Conservation (phyloP, 2,113 vertebrate genomes). For the Antechinus stuartii region DNA sequence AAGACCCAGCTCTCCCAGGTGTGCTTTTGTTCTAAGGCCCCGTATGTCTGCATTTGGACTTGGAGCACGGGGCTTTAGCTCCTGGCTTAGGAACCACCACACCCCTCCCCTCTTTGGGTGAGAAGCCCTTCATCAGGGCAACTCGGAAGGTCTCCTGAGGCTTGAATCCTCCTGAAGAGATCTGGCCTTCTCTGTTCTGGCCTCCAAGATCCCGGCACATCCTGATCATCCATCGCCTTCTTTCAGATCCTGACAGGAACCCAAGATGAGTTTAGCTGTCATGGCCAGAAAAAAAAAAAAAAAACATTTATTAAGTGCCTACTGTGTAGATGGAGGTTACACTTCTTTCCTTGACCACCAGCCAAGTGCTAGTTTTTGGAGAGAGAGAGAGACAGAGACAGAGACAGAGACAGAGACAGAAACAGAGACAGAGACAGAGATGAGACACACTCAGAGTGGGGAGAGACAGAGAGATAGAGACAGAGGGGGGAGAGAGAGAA, state of each 20-base stretch:
- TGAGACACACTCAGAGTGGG: no score
- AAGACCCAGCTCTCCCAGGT: background rate
- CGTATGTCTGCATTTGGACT: no score
- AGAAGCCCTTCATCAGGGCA: fast-evolving
- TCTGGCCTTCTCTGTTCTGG: no score
- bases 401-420: no score
- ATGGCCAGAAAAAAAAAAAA: background rate
- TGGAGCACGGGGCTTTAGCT: no score
- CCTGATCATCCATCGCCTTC: background rate
- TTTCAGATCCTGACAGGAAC: background rate
- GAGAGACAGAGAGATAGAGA: background rate
- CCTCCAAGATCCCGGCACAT: no score
- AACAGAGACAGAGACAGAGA: no score
- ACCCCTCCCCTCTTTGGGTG: no score
- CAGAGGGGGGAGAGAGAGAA: no score
- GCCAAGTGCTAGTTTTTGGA: background rate
- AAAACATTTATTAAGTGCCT: background rate
- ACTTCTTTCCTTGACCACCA: background rate
- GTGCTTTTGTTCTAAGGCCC: no score
- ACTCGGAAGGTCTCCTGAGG: background rate
- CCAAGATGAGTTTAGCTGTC: background rate
- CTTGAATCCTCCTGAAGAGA: no score
- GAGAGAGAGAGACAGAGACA: background rate
- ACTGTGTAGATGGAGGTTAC: background rate
- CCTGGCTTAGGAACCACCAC: background rate